These are phyloP conservation scores for Nothoprocta perdicaria DNA, from an alignment of 2,113 vertebrate species.

Conservation along the genomic window DNA sequence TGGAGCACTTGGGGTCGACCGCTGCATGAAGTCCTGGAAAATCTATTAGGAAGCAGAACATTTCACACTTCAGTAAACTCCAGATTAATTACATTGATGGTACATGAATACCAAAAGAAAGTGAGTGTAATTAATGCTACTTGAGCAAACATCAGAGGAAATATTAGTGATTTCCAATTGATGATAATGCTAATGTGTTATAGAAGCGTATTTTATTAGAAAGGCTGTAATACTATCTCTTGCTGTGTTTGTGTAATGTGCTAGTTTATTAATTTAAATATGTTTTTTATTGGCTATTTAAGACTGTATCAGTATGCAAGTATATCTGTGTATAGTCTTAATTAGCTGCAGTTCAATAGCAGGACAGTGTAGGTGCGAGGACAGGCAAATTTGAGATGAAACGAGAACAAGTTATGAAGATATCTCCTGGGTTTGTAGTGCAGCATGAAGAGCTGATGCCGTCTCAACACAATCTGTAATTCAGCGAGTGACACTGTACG, in stretches of 20 bases:
- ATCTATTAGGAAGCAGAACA: conserved; percentile 62
- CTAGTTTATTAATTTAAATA: conserved; percentile 47
- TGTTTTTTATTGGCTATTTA: conserved; percentile 39
- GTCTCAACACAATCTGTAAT: conserved; percentile 19
- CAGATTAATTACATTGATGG: conserved; percentile 46
- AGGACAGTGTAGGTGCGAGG: not conserved
- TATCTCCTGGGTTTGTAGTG: not conserved
- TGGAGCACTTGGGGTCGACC: not conserved
- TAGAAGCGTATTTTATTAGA: conserved; percentile 40
- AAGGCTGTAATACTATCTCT: not conserved
- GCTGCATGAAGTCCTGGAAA: conserved; percentile 29
- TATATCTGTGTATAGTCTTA: not conserved
- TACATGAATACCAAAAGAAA: conserved; percentile 60
- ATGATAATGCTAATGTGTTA: conserved; percentile 50
- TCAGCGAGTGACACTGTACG: conserved; percentile 17
- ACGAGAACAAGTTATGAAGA: not conserved
- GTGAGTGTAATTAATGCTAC: not conserved
- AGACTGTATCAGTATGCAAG: conserved; percentile 20
- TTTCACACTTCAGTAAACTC: conserved; percentile 56
- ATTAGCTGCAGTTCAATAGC: not conserved
- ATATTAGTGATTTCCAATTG: conserved; percentile 53
- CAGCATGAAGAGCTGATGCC: not conserved
- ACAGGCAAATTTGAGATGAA: not conserved
- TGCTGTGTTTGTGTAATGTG: conserved; percentile 32
- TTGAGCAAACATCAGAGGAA: conserved; percentile 57